Conservation (phyloP, 1,140 invertebrate genomes). For the Tetramorium simillimum region DNA sequence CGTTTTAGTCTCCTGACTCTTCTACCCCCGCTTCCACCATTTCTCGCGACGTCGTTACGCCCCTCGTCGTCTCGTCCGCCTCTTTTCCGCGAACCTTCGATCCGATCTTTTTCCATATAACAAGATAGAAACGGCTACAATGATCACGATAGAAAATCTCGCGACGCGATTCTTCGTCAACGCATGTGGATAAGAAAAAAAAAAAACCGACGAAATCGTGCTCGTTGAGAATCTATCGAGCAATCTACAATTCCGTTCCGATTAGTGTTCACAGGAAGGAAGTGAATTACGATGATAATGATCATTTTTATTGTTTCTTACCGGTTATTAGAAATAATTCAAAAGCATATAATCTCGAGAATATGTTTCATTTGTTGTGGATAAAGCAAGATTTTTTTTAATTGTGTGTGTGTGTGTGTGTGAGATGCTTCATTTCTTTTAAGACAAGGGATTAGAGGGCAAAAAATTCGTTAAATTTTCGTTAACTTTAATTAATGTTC, state of each 20-base stretch:
- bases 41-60: slow-evolving; percentile 53
- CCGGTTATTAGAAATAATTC: slow-evolving; percentile 2
- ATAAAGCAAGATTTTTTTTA: background rate
- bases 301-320: slow-evolving; percentile 14
- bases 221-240: slow-evolving; percentile 4
- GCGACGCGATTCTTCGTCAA: background rate
- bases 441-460: background rate
- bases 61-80: slow-evolving; percentile 37
- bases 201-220: slow-evolving; percentile 24
- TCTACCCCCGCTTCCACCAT: slow-evolving; percentile 2
- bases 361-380: background rate
- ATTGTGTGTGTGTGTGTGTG: background rate
- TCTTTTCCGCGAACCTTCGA: slow-evolving; percentile 51
- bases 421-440: background rate
- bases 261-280: slow-evolving; percentile 6
- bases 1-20: background rate
- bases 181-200: background rate
- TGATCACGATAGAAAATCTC: slow-evolving; percentile 16
- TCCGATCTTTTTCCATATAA: slow-evolving; percentile 33
- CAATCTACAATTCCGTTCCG: background rate
- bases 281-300: slow-evolving; percentile 21
- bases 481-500: background rate
- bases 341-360: background rate
- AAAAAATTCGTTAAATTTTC: background rate
- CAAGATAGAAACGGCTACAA: slow-evolving; percentile 5